A percentile compares a stretch with the other conserved stretches of the same genome.
These are phyloP conservation scores for Verasper variegatus DNA, from an alignment of 2,113 vertebrate genomes.

Conservation along the genomic window DNA sequence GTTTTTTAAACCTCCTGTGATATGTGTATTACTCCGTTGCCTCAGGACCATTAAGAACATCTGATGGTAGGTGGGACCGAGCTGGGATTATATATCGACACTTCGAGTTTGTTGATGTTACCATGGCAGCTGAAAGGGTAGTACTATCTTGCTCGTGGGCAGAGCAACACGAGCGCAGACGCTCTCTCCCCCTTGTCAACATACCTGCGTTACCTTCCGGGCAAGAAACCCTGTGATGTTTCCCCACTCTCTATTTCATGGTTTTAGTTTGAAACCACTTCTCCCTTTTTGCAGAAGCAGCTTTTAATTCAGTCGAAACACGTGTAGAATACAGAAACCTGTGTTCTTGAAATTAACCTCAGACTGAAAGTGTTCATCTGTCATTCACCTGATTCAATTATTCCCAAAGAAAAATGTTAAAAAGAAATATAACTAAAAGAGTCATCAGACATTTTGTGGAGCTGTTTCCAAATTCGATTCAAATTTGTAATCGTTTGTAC, in stretches of 20 bases:
- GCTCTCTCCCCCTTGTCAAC: not conserved
- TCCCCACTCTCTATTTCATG: not conserved
- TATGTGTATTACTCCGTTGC: slow-evolving; percentile 20
- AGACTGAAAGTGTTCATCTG: too few relatives aligned
- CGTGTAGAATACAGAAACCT: not conserved
- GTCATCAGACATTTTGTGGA: slow-evolving; percentile 17
- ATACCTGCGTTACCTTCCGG: slow-evolving; percentile 5
- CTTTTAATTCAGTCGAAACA: not conserved
- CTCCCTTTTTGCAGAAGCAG: not conserved
- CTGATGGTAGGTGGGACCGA: not conserved
- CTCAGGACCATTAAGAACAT: slow-evolving; percentile 6
- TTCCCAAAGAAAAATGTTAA: not conserved
- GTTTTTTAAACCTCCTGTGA: not conserved
- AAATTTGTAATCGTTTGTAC: slow-evolving; percentile 42
- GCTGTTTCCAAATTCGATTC: slow-evolving; percentile 20
- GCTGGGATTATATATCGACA: slow-evolving; percentile 25
- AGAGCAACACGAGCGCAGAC: not conserved
- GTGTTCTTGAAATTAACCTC: not conserved
- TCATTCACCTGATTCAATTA: not conserved
- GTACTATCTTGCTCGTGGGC: slow-evolving; percentile 15
- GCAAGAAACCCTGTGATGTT: not conserved
- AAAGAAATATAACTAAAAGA: not conserved
- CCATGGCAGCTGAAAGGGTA: slow-evolving; percentile 22
- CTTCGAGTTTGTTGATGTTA: slow-evolving; percentile 22
- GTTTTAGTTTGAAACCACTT: not conserved